Conservation (phyloP, 1,140 invertebrate species). For the Hycleus phaleratus region DNA sequence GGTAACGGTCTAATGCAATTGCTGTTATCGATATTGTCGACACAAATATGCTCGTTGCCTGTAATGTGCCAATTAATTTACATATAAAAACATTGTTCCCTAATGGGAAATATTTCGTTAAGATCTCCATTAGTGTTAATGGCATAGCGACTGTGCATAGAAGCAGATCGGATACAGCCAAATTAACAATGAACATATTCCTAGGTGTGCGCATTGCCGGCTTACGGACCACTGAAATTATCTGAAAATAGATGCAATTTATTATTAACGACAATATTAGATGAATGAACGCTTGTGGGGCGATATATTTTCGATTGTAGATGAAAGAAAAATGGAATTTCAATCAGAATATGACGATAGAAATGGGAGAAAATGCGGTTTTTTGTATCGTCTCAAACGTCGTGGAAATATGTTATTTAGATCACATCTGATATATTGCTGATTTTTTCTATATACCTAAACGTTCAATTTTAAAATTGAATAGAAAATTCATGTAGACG, state of each 20-base stretch:
- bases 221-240: slow-evolving; percentile 57
- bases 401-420: too few species aligned
- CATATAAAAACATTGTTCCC: slow-evolving; percentile 60
- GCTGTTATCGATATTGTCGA: slow-evolving; percentile 85
- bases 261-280: too few species aligned
- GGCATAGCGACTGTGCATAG: slow-evolving; percentile 81
- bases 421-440: too few species aligned
- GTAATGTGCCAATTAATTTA: slow-evolving; percentile 71
- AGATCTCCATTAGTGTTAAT: slow-evolving; percentile 72
- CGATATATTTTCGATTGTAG: too few species aligned
- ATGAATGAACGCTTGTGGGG: too few species aligned
- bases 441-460: too few species aligned
- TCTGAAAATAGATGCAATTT: slow-evolving; percentile 25
- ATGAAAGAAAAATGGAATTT: too few species aligned
- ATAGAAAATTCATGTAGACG: too few species aligned
- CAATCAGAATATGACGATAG: too few species aligned
- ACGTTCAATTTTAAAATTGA: too few species aligned
- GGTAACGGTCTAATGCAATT: slow-evolving; percentile 76
- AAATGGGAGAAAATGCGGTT: too few species aligned
- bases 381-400: too few species aligned
- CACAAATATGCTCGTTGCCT: slow-evolving; percentile 81
- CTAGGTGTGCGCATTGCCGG: slow-evolving; percentile 76
- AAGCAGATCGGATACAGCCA: slow-evolving; percentile 77
- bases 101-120: slow-evolving; percentile 67
- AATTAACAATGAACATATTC: slow-evolving; percentile 85